Evolutionary conservation across 2,113 vertebrate species (phyloP).

Genomic region (Gracilinanus agilis): DNA sequence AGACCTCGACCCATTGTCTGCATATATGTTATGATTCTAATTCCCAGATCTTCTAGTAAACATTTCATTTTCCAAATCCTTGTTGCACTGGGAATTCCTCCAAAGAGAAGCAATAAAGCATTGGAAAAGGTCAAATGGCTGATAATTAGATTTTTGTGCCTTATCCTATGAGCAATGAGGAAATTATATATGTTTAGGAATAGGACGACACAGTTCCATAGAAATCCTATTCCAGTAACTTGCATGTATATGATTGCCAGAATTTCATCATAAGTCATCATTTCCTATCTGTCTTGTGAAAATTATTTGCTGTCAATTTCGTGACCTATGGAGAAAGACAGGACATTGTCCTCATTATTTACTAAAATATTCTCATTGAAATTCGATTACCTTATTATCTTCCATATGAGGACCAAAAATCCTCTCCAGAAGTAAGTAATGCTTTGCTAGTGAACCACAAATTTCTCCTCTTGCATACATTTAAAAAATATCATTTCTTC

Average conservation of each 20-base stretch:
- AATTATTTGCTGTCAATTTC: neutral
- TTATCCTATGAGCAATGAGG: neutral
- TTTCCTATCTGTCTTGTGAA: neutral
- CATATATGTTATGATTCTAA: too few species aligned
- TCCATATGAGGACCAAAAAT: too few species aligned
- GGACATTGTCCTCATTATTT: neutral
- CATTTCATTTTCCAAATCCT: too few species aligned
- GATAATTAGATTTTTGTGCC: neutral
- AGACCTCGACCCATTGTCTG: too few species aligned
- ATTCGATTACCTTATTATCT: too few species aligned
- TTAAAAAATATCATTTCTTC: too few species aligned
- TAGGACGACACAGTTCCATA: slow-evolving; percentile 26
- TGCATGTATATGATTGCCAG: neutral
- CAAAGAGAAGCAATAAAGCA: slow-evolving; percentile 26
- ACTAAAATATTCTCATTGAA: too few species aligned
- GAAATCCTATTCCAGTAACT: slow-evolving; percentile 20
- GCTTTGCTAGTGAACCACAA: too few species aligned
- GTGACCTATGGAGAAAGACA: slow-evolving; percentile 25
- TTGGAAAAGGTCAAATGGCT: slow-evolving; percentile 2
- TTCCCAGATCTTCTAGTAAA: too few species aligned
- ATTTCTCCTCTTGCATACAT: too few species aligned
- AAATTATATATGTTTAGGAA: neutral
- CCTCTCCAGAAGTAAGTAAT: too few species aligned
- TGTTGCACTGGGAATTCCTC: slow-evolving; percentile 40
- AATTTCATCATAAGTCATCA: slow-evolving; percentile 9